Conservation (phyloP, 2,888 invertebrate genomes). For the Diplolepis rosae region DNA sequence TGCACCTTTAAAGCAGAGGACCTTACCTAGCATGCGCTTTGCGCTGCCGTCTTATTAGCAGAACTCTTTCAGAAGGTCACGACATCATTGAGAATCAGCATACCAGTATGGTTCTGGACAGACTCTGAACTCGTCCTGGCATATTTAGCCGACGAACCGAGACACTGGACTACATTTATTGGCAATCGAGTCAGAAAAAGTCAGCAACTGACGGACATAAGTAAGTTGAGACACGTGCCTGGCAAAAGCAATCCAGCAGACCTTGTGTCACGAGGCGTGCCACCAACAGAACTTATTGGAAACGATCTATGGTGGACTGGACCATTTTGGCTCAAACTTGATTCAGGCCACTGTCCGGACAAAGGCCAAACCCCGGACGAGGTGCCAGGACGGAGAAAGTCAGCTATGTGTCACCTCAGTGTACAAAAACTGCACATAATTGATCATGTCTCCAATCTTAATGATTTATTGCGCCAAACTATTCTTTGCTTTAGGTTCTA, state of each 20-base stretch:
- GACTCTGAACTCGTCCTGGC: not conserved
- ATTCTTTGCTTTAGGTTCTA: not conserved
- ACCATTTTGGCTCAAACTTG: not conserved
- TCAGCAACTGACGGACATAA: not conserved
- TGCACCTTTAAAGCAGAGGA: not conserved
- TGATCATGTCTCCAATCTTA: not conserved
- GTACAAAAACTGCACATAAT: too few relatives aligned
- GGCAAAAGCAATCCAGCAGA: conserved; percentile 8
- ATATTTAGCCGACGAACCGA: too few relatives aligned
- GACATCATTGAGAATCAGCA: too few relatives aligned
- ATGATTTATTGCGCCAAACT: not conserved
- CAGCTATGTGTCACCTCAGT: too few relatives aligned
- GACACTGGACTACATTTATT: conserved; percentile 34
- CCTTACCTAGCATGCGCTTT: not conserved
- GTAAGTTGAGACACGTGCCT: not conserved
- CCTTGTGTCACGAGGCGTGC: not conserved
- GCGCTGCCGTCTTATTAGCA: not conserved
- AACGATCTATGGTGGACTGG: conserved; percentile 29
- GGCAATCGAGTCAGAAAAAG: conserved; percentile 25
- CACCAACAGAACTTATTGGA: conserved; percentile 1
- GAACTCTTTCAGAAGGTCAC: too few relatives aligned
- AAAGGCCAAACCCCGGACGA: too few relatives aligned
- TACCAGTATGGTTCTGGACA: not conserved
- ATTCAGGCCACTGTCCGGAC: too few relatives aligned
- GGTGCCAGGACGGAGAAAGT: too few relatives aligned